Evolutionary conservation across 2,888 invertebrate species (phyloP).

Genomic region (Agriopis aurantiaria): DNA sequence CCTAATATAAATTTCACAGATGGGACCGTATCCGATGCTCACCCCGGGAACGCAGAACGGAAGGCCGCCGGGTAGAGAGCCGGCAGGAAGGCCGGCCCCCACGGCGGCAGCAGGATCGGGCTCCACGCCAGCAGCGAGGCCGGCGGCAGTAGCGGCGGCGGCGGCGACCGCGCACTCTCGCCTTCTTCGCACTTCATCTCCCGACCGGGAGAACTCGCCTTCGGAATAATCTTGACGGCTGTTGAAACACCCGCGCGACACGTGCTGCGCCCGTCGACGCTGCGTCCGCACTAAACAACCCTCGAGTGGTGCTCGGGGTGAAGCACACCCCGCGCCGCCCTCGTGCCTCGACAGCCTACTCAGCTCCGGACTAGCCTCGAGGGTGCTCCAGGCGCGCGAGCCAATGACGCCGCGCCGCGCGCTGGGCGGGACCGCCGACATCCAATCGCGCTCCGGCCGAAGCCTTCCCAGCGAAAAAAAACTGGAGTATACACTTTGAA

Average conservation of each 20-base stretch:
- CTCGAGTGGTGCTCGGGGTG: slow-evolving; percentile 86
- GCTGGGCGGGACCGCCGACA: slow-evolving; percentile 74
- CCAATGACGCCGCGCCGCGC: slow-evolving; percentile 70
- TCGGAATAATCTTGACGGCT: slow-evolving; percentile 82
- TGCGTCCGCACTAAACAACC: slow-evolving; percentile 85
- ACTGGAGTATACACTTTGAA: slow-evolving; percentile 85
- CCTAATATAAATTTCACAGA: slow-evolving; percentile 32
- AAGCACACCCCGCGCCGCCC: slow-evolving; percentile 84
- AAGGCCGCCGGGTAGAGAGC: slow-evolving; percentile 91
- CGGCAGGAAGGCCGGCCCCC: slow-evolving; percentile 91
- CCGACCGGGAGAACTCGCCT: slow-evolving; percentile 82
- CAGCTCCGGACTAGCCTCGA: slow-evolving; percentile 77
- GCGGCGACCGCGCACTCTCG: slow-evolving; percentile 74
- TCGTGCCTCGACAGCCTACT: slow-evolving; percentile 85
- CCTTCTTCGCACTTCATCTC: slow-evolving; percentile 85
- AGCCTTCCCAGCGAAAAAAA: slow-evolving; percentile 82
- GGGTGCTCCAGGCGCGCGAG: slow-evolving; percentile 78
- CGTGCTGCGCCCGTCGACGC: slow-evolving; percentile 83
- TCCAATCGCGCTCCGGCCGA: slow-evolving; percentile 68
- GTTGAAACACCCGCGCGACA: slow-evolving; percentile 70
- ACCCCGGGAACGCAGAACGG: slow-evolving; percentile 91
- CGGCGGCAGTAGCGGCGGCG: slow-evolving; percentile 79
- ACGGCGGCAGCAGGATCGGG: slow-evolving; percentile 90
- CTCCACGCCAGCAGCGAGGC: slow-evolving; percentile 91
- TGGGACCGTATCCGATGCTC: slow-evolving; percentile 67